These are phyloP conservation scores for Hirtodrosophila trivittata DNA, from an alignment of 2,888 invertebrate species.

Conservation along the genomic window DNA sequence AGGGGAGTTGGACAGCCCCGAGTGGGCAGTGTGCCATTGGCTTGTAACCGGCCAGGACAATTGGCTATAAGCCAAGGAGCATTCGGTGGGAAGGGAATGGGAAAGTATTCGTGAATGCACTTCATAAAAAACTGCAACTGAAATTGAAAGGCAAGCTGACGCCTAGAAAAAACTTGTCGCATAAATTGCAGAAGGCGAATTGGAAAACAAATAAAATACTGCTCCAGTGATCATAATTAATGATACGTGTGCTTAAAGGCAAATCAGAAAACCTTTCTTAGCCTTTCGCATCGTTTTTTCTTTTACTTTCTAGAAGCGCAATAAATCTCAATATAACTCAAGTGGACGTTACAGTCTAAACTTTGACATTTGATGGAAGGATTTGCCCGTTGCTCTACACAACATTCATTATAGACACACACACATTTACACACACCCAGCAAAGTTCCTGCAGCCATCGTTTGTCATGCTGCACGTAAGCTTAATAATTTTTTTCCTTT, in stretches of 20 bases:
- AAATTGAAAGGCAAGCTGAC: conserved; percentile 66
- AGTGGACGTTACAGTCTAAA: conserved; percentile 68
- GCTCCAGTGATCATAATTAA: conserved; percentile 66
- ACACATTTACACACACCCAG: conserved; percentile 9
- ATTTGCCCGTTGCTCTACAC: conserved; percentile 45
- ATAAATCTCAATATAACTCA: conserved; percentile 77
- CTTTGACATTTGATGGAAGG: conserved; percentile 75
- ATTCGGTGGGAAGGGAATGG: neutral
- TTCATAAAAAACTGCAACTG: conserved; percentile 50
- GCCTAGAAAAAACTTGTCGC: conserved; percentile 48
- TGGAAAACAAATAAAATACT: conserved; percentile 37
- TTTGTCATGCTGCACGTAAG: conserved; percentile 70
- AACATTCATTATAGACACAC: conserved; percentile 8
- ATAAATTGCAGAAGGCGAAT: conserved; percentile 49
- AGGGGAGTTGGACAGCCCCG: conserved; percentile 5
- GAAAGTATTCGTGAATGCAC: conserved; percentile 20
- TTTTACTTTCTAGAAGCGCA: conserved; percentile 37
- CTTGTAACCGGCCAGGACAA: neutral
- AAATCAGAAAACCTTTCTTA: conserved; percentile 13
- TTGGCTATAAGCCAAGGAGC: conserved; percentile 44
- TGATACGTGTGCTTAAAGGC: conserved; percentile 41
- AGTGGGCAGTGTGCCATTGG: no score
- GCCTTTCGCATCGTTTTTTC: conserved; percentile 9
- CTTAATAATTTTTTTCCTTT: conserved; percentile 49
- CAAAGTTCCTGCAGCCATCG: conserved; percentile 49